phyloP scores from a whole-genome alignment of 2,113 vertebrate genomes.

The Sminthopsis crassicaudata region DNA sequence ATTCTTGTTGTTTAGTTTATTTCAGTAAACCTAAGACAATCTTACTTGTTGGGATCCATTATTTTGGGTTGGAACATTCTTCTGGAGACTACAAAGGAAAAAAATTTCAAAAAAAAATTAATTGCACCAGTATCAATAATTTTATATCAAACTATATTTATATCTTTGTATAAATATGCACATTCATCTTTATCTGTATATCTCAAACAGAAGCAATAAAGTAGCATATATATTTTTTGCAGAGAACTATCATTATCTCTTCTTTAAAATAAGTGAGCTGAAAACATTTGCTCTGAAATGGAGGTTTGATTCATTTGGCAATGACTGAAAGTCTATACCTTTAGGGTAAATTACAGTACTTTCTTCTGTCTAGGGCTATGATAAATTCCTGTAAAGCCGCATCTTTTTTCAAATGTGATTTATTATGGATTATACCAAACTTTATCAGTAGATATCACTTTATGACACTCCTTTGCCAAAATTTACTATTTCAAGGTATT shows the following conservation, averaged over 20 bases:
- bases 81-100: constrained; percentile 83
- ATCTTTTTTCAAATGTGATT: not conserved
- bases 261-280: not conserved
- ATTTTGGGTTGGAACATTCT: constrained; percentile 84
- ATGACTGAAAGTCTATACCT: not conserved
- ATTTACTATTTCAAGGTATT: not conserved
- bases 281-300: not conserved
- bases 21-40: constrained; percentile 12
- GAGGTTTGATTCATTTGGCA: not conserved
- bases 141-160: not conserved
- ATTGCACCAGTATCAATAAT: not conserved
- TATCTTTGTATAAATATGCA: not conserved
- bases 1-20: not conserved
- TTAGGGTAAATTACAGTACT: not conserved
- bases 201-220: not conserved
- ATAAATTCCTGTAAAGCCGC: not conserved
- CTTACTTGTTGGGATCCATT: constrained; percentile 88
- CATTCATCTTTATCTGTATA: not conserved
- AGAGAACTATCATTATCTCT: not conserved
- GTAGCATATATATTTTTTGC: not conserved
- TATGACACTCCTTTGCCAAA: not conserved
- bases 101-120: constrained; percentile 41
- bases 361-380: not conserved
- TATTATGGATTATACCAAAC: not conserved
- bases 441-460: not conserved